Percentiles rank a stretch among this genome's conserved stretches.
phyloP scores from a whole-genome alignment of 1,140 invertebrate species.

The Ceratosolen fusciceps region DNA sequence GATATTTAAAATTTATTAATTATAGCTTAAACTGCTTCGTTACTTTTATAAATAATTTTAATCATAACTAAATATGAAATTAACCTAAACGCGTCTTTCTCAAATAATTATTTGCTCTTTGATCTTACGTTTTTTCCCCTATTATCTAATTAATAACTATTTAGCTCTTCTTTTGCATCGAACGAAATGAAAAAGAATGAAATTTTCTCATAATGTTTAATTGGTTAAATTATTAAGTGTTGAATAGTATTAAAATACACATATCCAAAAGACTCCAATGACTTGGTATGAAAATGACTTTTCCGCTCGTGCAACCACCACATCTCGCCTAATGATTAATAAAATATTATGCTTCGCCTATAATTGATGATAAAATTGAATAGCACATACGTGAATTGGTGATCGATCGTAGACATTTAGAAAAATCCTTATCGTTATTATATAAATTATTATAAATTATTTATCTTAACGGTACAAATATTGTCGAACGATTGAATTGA shows the following conservation, averaged over 20 bases:
- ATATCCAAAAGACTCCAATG: conserved; percentile 23
- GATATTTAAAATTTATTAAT: conserved; percentile 46
- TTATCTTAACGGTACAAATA: conserved; percentile 5
- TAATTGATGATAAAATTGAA: not conserved
- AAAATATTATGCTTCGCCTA: not conserved
- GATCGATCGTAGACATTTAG: too few relatives aligned
- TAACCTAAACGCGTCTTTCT: too few relatives aligned
- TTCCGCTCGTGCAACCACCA: conserved; percentile 25
- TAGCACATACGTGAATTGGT: not conserved
- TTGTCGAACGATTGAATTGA: not conserved
- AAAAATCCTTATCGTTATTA: too few relatives aligned
- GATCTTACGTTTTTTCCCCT: too few relatives aligned
- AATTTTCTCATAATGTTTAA: conserved; percentile 41
- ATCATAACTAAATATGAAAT: too few relatives aligned
- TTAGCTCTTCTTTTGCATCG: conserved; percentile 45
- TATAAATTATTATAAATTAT: too few relatives aligned
- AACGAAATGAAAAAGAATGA: conserved; percentile 44
- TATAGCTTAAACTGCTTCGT: too few relatives aligned
- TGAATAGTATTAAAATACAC: conserved; percentile 30
- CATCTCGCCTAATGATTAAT: not conserved
- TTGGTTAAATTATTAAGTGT: conserved; percentile 47
- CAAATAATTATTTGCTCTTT: too few relatives aligned
- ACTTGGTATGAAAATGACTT: conserved; percentile 43
- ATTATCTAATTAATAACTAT: conserved; percentile 43
- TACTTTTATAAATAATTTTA: not conserved